Conservation (phyloP, 2,888 invertebrate genomes). For the Watsonalla binaria region DNA sequence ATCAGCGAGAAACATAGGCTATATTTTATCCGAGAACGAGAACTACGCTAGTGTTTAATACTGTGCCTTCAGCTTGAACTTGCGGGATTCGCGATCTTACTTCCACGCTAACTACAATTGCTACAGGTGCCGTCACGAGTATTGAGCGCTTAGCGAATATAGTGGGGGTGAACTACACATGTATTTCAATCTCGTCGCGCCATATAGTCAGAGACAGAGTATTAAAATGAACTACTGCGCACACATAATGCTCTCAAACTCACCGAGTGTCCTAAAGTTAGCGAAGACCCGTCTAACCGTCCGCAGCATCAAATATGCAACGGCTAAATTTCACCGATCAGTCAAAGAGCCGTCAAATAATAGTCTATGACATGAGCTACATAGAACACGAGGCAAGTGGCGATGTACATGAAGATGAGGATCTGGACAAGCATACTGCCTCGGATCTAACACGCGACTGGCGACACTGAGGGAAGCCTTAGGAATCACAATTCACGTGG, state of each 20-base stretch:
- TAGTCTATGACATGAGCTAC: conserved; percentile 72
- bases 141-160: too few species aligned
- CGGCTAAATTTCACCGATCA: background rate
- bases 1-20: too few species aligned
- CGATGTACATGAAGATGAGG: conserved; percentile 73
- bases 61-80: background rate
- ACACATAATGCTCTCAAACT: conserved; percentile 36
- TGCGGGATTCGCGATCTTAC: background rate
- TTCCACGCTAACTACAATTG: background rate
- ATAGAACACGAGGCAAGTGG: conserved; percentile 68
- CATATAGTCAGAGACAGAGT: too few species aligned
- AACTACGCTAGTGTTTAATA: too few species aligned
- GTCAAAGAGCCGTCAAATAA: conserved; percentile 49
- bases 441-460: conserved; percentile 22
- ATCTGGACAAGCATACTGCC: conserved; percentile 71
- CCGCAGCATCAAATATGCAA: conserved; percentile 6
- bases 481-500: conserved; percentile 31
- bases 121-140: too few species aligned
- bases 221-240: too few species aligned
- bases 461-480: conserved; percentile 31
- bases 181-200: too few species aligned
- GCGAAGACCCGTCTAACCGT: conserved; percentile 14
- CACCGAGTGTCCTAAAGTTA: conserved; percentile 45
- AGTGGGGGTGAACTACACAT: too few species aligned
- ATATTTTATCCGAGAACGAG: too few species aligned